These are phyloP conservation scores for Clarias batrachus DNA, from an alignment of 2,113 vertebrate species.

Conservation along the genomic window DNA sequence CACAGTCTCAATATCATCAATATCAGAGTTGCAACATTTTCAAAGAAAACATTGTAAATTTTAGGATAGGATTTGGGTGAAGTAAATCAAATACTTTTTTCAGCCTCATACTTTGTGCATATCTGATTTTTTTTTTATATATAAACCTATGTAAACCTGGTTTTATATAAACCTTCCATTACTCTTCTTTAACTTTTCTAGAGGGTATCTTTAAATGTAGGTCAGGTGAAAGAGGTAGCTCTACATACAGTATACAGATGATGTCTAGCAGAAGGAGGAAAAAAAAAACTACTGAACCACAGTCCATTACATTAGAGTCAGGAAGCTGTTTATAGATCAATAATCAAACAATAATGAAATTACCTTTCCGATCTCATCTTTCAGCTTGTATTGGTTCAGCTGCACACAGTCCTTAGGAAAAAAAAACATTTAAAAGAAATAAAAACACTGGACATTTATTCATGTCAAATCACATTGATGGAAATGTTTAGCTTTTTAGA, in stretches of 20 bases:
- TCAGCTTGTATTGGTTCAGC: conserved; percentile 96
- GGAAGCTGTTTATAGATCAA: conserved; percentile 13
- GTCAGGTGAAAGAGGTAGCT: background rate
- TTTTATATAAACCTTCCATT: background rate
- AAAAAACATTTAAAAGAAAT: background rate
- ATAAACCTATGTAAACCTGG: background rate
- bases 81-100: background rate
- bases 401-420: conserved; percentile 89
- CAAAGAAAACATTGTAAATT: background rate
- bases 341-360: conserved; percentile 48
- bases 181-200: background rate
- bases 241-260: background rate
- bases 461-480: background rate
- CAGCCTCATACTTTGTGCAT: background rate
- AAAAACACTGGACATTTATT: background rate
- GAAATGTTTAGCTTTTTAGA: background rate
- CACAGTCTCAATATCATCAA: too few relatives aligned
- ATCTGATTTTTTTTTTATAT: background rate
- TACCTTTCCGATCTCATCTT: conserved; percentile 98
- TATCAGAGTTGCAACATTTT: too few relatives aligned
- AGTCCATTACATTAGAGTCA: background rate
- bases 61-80: background rate
- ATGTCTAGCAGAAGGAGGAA: background rate
- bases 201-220: background rate
- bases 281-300: background rate